phyloP scores from a whole-genome alignment of 2,113 vertebrate genomes.

The Lepisosteus oculatus region DNA sequence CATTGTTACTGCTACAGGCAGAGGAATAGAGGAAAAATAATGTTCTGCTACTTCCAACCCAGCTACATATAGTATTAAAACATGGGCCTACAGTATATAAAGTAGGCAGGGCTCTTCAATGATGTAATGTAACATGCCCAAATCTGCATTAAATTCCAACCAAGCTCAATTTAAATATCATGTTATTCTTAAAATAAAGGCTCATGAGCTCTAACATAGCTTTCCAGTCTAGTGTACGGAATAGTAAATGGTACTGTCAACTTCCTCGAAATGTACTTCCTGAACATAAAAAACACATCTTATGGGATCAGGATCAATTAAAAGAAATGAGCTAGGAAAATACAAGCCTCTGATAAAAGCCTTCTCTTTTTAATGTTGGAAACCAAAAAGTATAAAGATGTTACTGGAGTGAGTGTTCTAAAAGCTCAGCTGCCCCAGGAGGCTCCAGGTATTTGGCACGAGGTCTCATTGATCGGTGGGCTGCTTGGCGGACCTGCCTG shows the following conservation, averaged over 20 bases:
- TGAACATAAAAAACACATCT: too few species aligned
- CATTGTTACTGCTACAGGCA: neutral
- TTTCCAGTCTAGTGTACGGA: neutral
- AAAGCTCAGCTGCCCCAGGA: constrained; percentile 33
- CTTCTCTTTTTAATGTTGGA: constrained; percentile 30
- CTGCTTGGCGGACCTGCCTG: neutral
- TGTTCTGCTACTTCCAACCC: neutral
- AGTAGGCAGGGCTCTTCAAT: constrained; percentile 3
- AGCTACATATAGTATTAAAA: neutral
- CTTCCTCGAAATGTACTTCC: too few species aligned
- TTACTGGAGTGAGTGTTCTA: constrained; percentile 18
- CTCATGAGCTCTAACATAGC: neutral
- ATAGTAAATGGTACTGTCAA: too few species aligned
- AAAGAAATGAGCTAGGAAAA: constrained; percentile 40
- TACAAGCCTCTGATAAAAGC: constrained; percentile 45
- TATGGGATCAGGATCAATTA: constrained; percentile 22
- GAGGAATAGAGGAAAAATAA: neutral
- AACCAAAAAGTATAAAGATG: neutral
- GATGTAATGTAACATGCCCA: neutral
- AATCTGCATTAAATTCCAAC: neutral
- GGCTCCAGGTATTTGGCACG: constrained; percentile 36
- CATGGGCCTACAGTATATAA: neutral
- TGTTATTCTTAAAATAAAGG: neutral
- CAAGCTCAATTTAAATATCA: neutral
- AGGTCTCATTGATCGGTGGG: constrained; percentile 32